phyloP scores from a whole-genome alignment of 2,797 vertebrate species.

The Sebastiscus tertius region DNA sequence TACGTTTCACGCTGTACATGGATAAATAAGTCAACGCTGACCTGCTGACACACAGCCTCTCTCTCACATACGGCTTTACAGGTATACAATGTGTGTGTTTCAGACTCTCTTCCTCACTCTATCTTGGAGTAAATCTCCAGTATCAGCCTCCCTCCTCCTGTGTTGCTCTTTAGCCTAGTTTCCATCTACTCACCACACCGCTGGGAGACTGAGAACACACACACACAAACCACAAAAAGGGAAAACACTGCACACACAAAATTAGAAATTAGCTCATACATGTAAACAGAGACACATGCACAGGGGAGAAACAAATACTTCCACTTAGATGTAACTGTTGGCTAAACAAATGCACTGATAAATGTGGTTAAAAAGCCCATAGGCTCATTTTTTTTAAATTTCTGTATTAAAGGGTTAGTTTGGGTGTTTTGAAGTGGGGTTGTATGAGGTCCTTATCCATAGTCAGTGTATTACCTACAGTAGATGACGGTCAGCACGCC shows the following conservation, averaged over 20 bases:
- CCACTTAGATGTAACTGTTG: conserved; percentile 26
- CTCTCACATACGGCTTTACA: conserved; percentile 11
- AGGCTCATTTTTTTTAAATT: neutral
- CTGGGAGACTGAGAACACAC: conserved; percentile 10
- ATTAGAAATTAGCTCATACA: conserved; percentile 54
- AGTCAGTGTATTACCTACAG: neutral
- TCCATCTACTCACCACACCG: conserved; percentile 25
- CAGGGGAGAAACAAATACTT: conserved; percentile 17
- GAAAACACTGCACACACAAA: neutral
- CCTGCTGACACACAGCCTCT: conserved; percentile 1
- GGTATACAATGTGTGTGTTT: neutral
- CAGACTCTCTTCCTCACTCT: neutral
- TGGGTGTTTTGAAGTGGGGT: neutral
- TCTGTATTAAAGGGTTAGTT: neutral
- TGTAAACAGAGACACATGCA: conserved; percentile 43
- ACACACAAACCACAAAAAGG: neutral
- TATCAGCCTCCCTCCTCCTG: conserved; percentile 15
- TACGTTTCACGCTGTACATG: neutral
- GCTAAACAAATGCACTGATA: conserved; percentile 31
- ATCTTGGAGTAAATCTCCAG: conserved; percentile 13
- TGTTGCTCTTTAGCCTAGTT: conserved; percentile 53
- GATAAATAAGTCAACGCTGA: conserved; percentile 16
- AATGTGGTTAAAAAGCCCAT: conserved; percentile 15
- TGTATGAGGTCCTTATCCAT: neutral
- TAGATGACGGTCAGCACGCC: neutral